phyloP scores from a whole-genome alignment of 2,888 invertebrate species.

The Portevinia maculata region DNA sequence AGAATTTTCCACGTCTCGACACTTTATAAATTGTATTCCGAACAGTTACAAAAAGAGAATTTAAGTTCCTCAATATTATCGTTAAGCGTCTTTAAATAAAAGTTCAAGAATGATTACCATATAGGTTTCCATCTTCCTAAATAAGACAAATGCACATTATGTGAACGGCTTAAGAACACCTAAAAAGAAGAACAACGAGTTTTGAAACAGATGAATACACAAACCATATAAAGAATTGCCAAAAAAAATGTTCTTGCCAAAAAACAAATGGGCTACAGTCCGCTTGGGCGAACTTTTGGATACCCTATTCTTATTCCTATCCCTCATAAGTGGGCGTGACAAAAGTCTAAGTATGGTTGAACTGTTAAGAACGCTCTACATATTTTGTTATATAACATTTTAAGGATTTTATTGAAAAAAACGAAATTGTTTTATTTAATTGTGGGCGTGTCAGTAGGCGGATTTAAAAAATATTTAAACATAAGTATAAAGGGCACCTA shows the following conservation, averaged over 20 bases:
- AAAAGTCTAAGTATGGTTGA: too few species aligned
- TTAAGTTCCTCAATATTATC: constrained; percentile 10
- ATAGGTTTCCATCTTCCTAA: constrained; percentile 49
- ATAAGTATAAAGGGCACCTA: too few species aligned
- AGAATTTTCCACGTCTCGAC: constrained; percentile 45
- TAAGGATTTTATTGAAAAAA: too few species aligned
- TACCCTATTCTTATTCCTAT: too few species aligned
- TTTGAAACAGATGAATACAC: constrained; percentile 9
- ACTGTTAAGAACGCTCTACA: too few species aligned
- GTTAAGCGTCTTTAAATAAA: constrained; percentile 39
- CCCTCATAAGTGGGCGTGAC: too few species aligned
- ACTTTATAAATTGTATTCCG: constrained; percentile 28
- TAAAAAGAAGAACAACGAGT: constrained; percentile 20
- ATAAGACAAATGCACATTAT: constrained; percentile 40
- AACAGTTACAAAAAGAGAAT: constrained; percentile 23
- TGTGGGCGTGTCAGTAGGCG: too few species aligned
- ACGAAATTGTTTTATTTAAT: too few species aligned
- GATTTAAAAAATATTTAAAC: too few species aligned
- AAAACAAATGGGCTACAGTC: too few species aligned
- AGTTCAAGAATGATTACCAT: constrained; percentile 43
- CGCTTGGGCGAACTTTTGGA: too few species aligned
- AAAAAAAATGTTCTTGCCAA: constrained; percentile 3
- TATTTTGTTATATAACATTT: too few species aligned
- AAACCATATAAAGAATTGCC: constrained; percentile 16
- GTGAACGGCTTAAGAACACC: constrained; percentile 15